phyloP scores from a whole-genome alignment of 1,140 invertebrate genomes.

The Heterodera carotae region DNA sequence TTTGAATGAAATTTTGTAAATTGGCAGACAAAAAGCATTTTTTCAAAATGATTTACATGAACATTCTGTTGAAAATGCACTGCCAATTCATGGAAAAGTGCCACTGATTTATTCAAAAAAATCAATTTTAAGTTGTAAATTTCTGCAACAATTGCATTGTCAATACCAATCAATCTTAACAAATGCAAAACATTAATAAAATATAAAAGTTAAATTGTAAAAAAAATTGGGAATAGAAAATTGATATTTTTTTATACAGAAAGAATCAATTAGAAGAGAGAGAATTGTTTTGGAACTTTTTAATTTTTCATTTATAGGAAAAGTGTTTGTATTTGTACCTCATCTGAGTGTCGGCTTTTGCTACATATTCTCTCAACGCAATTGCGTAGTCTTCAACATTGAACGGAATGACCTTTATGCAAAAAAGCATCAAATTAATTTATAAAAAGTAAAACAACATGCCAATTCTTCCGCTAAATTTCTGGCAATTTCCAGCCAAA shows the following conservation, averaged over 20 bases:
- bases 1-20: no score
- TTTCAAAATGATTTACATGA: slow-evolving; percentile 29
- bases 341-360: slow-evolving; percentile 40
- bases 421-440: slow-evolving; percentile 18
- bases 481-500: slow-evolving; percentile 54
- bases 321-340: not conserved
- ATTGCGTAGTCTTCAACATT: slow-evolving; percentile 53
- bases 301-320: no score
- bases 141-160: slow-evolving; percentile 29
- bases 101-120: slow-evolving; percentile 33
- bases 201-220: no score
- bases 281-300: no score
- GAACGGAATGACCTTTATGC: slow-evolving; percentile 48
- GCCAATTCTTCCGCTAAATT: slow-evolving; percentile 51
- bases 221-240: no score
- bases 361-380: slow-evolving; percentile 33
- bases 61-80: slow-evolving; percentile 33
- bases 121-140: slow-evolving; percentile 30
- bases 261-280: no score
- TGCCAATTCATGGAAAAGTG: slow-evolving; percentile 28
- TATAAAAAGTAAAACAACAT: slow-evolving; percentile 19
- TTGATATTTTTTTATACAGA: no score
- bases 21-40: slow-evolving; percentile 3
- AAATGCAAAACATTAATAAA: no score
- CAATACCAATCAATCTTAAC: slow-evolving; percentile 29